These are phyloP conservation scores for Callionymus lyra DNA, from an alignment of 2,113 vertebrate genomes.

Conservation along the genomic window DNA sequence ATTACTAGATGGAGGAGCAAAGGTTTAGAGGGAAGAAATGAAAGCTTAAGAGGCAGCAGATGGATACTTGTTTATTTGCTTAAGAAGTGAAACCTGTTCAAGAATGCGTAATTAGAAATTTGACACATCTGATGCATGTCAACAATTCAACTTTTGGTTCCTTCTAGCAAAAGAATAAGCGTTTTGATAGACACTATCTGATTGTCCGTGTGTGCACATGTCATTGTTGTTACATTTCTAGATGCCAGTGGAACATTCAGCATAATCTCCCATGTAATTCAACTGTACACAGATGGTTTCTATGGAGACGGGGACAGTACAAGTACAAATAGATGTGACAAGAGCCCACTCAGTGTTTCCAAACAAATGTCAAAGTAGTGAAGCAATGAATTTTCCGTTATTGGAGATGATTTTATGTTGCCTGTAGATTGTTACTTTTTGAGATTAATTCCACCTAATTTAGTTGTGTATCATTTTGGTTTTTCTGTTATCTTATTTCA, in stretches of 20 bases:
- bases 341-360: slow-evolving; percentile 7
- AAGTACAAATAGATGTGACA: slow-evolving; percentile 19
- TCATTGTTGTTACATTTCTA: slow-evolving; percentile 28
- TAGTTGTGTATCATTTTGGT: too few relatives aligned
- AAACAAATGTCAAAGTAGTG: slow-evolving; percentile 15
- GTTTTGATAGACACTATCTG: too few relatives aligned
- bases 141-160: too few relatives aligned
- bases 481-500: too few relatives aligned
- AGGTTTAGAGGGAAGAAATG: slow-evolving; percentile 7
- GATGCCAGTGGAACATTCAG: slow-evolving; percentile 34
- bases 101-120: too few relatives aligned
- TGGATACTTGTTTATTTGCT: slow-evolving; percentile 6
- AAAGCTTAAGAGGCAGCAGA: slow-evolving; percentile 16
- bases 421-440: too few relatives aligned
- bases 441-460: too few relatives aligned
- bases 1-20: slow-evolving; percentile 33
- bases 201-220: slow-evolving; percentile 11
- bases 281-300: slow-evolving; percentile 12
- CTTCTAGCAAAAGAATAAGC: too few relatives aligned
- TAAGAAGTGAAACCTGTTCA: too few relatives aligned
- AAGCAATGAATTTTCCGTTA: background rate
- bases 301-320: slow-evolving; percentile 22
- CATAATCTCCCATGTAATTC: slow-evolving; percentile 29
- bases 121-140: too few relatives aligned
- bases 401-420: too few relatives aligned